Percentiles rank a stretch among this genome's conserved stretches.
Evolutionary conservation across 1,140 invertebrate genomes (phyloP).

Genomic region (Leptinotarsa undecemlineata): DNA sequence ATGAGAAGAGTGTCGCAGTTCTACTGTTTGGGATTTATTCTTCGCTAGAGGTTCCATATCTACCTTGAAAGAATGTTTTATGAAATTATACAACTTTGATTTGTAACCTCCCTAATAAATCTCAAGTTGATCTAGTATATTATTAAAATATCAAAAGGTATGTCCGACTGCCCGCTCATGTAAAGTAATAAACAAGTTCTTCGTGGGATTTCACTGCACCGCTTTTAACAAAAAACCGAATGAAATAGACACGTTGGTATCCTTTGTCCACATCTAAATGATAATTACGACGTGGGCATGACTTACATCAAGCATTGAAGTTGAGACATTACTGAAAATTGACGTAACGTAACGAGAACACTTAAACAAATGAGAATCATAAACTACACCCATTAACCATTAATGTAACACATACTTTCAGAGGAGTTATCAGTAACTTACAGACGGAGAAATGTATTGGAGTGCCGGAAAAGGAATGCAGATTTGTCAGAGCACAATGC

Average conservation of each 20-base stretch:
- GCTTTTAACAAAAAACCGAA: not conserved
- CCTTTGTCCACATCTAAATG: constrained; percentile 1
- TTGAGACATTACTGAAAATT: constrained; percentile 10
- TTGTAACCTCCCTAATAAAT: no score
- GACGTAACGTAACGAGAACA: constrained; percentile 12
- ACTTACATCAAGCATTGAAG: constrained; percentile 7
- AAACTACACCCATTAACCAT: not conserved
- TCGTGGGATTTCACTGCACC: not conserved
- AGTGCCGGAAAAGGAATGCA: not conserved
- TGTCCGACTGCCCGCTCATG: no score
- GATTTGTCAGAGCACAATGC: not conserved
- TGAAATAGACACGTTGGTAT: constrained; percentile 10
- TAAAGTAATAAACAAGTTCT: no score
- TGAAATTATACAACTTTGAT: no score
- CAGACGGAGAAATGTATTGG: not conserved
- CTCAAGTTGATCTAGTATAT: no score
- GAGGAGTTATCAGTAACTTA: not conserved
- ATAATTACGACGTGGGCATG: constrained; percentile 15
- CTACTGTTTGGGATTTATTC: no score
- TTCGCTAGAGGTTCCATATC: no score
- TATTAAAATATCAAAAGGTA: no score
- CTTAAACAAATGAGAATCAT: constrained; percentile 7
- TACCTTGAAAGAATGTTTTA: no score
- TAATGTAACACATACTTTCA: not conserved
- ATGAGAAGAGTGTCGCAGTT: no score